Percentiles rank a stretch among this genome's conserved stretches.
Evolutionary conservation across 1,140 invertebrate species (phyloP).

Genomic region (Helicoverpa zea): DNA sequence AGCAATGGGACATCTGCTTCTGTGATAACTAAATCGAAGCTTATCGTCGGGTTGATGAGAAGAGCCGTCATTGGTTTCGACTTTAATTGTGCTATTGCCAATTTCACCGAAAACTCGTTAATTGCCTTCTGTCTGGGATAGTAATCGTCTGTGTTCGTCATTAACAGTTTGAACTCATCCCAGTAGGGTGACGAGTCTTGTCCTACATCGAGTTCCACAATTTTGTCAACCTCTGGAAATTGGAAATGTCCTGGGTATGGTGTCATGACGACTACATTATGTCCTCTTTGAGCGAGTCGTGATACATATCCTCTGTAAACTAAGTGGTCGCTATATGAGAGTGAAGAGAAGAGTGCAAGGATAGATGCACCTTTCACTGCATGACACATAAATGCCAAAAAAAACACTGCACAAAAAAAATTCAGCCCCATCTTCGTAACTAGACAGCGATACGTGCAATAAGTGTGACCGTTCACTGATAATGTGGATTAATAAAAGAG

Average conservation of each 20-base stretch:
- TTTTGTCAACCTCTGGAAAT: slow-evolving; percentile 71
- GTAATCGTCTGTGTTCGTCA: slow-evolving; percentile 74
- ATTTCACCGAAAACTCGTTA: slow-evolving; percentile 72
- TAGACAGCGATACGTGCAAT: background rate
- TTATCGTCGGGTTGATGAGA: slow-evolving; percentile 75
- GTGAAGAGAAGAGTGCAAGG: slow-evolving; percentile 77
- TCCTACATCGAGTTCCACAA: slow-evolving; percentile 75
- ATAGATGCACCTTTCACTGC: slow-evolving; percentile 71
- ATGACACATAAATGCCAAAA: slow-evolving; percentile 60
- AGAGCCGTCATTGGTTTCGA: slow-evolving; percentile 76
- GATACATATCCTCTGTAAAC: slow-evolving; percentile 76
- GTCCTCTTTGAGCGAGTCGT: slow-evolving; percentile 69
- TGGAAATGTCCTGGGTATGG: slow-evolving; percentile 79
- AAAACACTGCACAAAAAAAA: slow-evolving; percentile 57
- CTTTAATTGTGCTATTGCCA: slow-evolving; percentile 76
- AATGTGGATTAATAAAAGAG: slow-evolving; percentile 14
- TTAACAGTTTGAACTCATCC: slow-evolving; percentile 72
- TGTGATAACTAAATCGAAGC: slow-evolving; percentile 80
- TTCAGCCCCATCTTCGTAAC: slow-evolving; percentile 55
- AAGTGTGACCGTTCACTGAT: slow-evolving; percentile 21
- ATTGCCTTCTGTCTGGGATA: slow-evolving; percentile 66
- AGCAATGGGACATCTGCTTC: slow-evolving; percentile 81
- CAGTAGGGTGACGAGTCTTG: slow-evolving; percentile 70
- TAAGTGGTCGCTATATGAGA: slow-evolving; percentile 79
- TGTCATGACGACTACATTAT: slow-evolving; percentile 78